These are phyloP conservation scores for Sebastes dallii DNA, from an alignment of 2,797 vertebrate species.

Conservation along the genomic window DNA sequence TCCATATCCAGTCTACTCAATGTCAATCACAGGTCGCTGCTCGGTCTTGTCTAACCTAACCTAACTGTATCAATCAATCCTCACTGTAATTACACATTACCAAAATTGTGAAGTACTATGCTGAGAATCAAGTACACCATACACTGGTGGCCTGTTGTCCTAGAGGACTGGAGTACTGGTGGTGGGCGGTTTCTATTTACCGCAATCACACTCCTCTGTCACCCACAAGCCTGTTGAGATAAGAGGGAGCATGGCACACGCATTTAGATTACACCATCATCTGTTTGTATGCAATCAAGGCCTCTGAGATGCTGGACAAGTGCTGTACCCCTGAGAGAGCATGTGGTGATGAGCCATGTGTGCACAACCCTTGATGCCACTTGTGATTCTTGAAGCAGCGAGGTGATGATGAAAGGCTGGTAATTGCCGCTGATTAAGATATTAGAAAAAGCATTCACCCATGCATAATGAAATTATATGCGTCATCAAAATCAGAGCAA, in stretches of 20 bases:
- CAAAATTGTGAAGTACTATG: conserved; percentile 27
- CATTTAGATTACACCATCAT: conserved; percentile 37
- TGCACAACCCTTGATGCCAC: conserved; percentile 56
- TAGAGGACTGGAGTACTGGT: not conserved
- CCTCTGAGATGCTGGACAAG: conserved; percentile 54
- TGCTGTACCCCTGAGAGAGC: conserved; percentile 25
- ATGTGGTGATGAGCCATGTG: conserved; percentile 49
- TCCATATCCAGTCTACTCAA: not conserved
- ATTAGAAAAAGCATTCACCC: conserved; percentile 69
- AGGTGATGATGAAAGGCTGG: conserved; percentile 67
- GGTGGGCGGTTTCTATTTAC: conserved; percentile 50
- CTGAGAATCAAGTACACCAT: conserved; percentile 10
- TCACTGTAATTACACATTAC: conserved; percentile 47
- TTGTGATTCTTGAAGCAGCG: conserved; percentile 61
- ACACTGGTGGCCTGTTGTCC: conserved; percentile 29
- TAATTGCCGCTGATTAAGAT: conserved; percentile 78
- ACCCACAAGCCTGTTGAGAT: conserved; percentile 52
- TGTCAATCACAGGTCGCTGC: not conserved
- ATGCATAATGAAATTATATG: conserved; percentile 74
- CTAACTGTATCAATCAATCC: not conserved
- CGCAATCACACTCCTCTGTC: conserved; percentile 37
- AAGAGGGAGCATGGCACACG: conserved; percentile 45
- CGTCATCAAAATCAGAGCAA: conserved; percentile 63
- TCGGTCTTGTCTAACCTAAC: conserved; percentile 1
- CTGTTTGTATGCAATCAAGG: conserved; percentile 60